Base-by-base conservation (phyloP, 2,113 vertebrate species). In the Pomatorhinus ruficollis region DNA sequence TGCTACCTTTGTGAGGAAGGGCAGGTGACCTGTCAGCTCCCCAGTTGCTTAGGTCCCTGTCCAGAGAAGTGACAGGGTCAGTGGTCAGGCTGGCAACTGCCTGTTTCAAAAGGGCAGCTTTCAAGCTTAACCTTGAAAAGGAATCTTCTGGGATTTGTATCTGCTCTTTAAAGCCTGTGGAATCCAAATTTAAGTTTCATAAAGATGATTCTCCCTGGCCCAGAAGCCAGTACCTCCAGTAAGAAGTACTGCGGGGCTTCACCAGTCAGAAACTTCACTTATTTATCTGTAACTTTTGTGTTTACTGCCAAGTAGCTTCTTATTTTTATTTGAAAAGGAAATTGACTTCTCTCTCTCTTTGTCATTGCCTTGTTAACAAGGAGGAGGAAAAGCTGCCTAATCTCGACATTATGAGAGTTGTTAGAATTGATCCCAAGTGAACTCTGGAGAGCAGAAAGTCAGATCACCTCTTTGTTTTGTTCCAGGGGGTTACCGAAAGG, bases 401-500 rank as follows among this genome's bases (percentile, higher is more conserved):
- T 97, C 95, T 96, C 75, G 24, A 97, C 92, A 97, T 97, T 95
- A 96, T 94, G 84, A 95, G 97, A 92, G 90, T 96, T 97, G 97
- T 97, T 97, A 97, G 95, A 97, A 96, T 97, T 97, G 95, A 97
- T 97, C 97, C 96, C 95, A 93, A 97, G 93, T 97, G 97, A 97
- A 95, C 97, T 96, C 94, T 87, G 90, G 93, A 97, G 91, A 97
- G 90, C 90, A 96, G 92, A 94, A 97, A 97, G 95, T 97, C 95
- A 94, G 96, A 97, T 95, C 90, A 97, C 96, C 90, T 97, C 95
- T 97, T 97, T 96, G 94, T 96, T 97, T 96, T 95, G 78, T 97
- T 97, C 86, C 93, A 89, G 72, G 84, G 90, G 91, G 93, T 96
- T 95, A 94, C 95, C 64, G 7, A 97, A 93, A 96, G 92, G 93